Base-by-base conservation (phyloP, 2,797 vertebrate species). In the Cuculus canorus region DNA sequence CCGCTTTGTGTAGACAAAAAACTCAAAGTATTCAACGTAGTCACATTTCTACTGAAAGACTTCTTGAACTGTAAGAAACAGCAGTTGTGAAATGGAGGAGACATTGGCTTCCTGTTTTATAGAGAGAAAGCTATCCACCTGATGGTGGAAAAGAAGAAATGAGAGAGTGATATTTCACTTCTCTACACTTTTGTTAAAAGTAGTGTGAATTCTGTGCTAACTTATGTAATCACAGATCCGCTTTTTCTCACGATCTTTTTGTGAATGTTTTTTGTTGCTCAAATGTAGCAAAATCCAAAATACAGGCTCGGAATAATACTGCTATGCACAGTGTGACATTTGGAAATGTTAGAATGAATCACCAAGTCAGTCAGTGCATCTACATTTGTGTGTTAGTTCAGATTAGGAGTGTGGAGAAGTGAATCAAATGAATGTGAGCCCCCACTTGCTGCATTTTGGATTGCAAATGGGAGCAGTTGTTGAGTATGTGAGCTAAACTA, bases 311-410 rank as follows among this genome's bases (percentile, higher is more conserved):
- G 52, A 56, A 60, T 37, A 75, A 82, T 52, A 13, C 17, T 53
- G 39, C 48, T 90, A n/a, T 54, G 75, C n/a, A 13, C 24, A 37
- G 41, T 6, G 45, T 65, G 76, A 91, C 82, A 91, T 87, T 92
- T 93, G 69, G 57, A 94, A 92, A 87, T 4, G 52, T 24, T 71
- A 25, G 89, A 94, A 82, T 80, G 75, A 92, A 60, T 82, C 90
- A 82, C 47, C 47, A 57, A 81, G 47, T 33, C 5, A 2, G 73
- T 82, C 65, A 81, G 32, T 54, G 66, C 66, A 75, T 88, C 72
- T 77, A 78, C 2, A 10, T 81, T 83, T 3, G 2, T 23, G 22
- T 14, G 94, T 91, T 79, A 50, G 63, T 88, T 82, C 59, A 72
- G 33, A 68, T 64, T 64, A 64, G 32, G 22, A 94, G 11, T 45